phyloP scores from a whole-genome alignment of 1,140 invertebrate genomes.

The Diuraphis noxia region DNA sequence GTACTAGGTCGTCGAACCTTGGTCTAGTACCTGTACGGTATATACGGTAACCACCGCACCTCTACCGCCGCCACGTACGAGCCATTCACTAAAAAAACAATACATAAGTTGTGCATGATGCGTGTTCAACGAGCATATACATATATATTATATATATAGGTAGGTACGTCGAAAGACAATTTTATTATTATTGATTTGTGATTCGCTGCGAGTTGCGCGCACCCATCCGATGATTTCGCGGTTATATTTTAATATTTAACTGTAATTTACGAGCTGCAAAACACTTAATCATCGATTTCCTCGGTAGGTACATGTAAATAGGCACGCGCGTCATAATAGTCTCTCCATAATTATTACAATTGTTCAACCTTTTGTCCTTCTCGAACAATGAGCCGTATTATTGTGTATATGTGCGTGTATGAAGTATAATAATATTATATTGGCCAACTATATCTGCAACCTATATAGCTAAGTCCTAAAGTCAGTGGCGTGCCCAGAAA shows the following conservation, averaged over 20 bases:
- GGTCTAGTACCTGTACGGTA: too few species aligned
- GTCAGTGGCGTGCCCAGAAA: too few species aligned
- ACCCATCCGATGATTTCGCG: not conserved
- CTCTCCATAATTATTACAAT: too few species aligned
- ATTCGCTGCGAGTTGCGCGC: not conserved
- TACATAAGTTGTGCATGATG: not conserved
- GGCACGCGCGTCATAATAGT: too few species aligned
- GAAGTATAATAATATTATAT: not conserved
- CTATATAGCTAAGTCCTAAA: too few species aligned
- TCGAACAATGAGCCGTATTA: too few species aligned
- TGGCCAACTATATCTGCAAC: not conserved
- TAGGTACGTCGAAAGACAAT: not conserved
- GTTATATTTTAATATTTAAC: not conserved
- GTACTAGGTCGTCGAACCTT: conserved; percentile 14
- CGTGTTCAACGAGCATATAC: not conserved
- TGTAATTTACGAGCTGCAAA: not conserved
- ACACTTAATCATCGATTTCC: not conserved
- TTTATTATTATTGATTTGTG: not conserved
- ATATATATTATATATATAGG: not conserved
- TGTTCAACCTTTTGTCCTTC: too few species aligned
- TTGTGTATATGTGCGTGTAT: too few species aligned
- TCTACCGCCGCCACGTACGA: not conserved
- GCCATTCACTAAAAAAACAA: not conserved
- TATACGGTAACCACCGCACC: not conserved
- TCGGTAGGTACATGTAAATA: too few species aligned